These are phyloP conservation scores for Scolopax bukidnonensis DNA, from an alignment of 2,797 vertebrate genomes.

Conservation along the genomic window DNA sequence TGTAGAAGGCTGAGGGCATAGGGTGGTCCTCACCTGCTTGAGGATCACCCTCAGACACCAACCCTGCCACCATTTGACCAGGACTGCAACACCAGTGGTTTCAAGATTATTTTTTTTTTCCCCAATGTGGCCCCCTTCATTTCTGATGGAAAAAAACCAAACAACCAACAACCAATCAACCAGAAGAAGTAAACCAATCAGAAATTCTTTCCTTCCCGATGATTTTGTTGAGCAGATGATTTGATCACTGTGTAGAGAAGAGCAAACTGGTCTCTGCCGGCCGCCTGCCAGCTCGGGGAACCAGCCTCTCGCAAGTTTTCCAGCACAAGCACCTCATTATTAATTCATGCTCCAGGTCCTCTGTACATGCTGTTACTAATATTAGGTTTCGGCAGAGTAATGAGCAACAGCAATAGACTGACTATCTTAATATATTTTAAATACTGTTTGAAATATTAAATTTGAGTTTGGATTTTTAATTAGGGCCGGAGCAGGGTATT, in stretches of 20 bases:
- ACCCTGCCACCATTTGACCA: neutral
- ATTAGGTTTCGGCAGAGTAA: constrained; percentile 80
- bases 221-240: constrained; percentile 56
- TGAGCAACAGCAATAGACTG: constrained; percentile 73
- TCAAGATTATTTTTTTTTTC: neutral
- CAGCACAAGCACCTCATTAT: constrained; percentile 81
- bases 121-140: neutral
- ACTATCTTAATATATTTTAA: constrained; percentile 76
- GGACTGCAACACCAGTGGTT: neutral
- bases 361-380: constrained; percentile 81
- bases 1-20: neutral
- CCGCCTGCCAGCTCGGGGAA: constrained; percentile 66
- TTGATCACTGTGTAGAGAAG: constrained; percentile 51
- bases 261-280: constrained; percentile 40
- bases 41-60: neutral
- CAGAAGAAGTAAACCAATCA: constrained; percentile 29
- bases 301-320: constrained; percentile 73
- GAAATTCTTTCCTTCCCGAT: constrained; percentile 57
- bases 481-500: constrained; percentile 30
- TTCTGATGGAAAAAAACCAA: neutral
- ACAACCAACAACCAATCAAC: neutral
- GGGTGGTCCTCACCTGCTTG: neutral
- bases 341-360: constrained; percentile 80
- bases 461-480: constrained; percentile 77
- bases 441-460: constrained; percentile 74